Base-by-base conservation (phyloP, 2,797 vertebrate genomes). In the Limnodromus scolopaceus region DNA sequence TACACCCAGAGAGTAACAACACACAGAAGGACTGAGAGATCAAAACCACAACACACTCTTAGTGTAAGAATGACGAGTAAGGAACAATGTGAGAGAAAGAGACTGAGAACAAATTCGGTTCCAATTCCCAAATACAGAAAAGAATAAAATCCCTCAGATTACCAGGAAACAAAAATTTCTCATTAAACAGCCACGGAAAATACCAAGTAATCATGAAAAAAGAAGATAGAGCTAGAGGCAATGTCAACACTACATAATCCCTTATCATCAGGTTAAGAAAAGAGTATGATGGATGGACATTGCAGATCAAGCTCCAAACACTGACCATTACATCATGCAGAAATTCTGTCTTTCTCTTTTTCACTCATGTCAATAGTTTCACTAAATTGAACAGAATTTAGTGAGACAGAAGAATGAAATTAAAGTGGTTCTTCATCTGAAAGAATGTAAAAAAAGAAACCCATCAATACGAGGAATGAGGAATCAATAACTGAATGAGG, bases 181-280 rank as follows among this genome's bases (percentile, higher is more conserved):
- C 9, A 16, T 64, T 48, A 55, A 36, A 88, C 77, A 85, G 18
- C 1, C 4, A 53, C 1, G 4, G 28, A 60, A 80, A 85, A 71
- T 36, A 28, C 3, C 30, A 46, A 0, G 0, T 8, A 12, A 30
- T 22, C 18, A 28, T 12, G 17, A 24, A 20, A 72, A 89, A 78
- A 32, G 6, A 16, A 82, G 25, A 30, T 1, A 28, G 12, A 36
- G 16, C 36, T 25, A 87, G 61, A 83, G 12, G 18, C n/a, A 51
- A 48, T 9, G 20, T 23, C 48, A 82, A 16, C 34, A 45, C 13
- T 58, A 46, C 27, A 28, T 16, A 54, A 57, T 30, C 61, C 38
- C 13, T 58, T 54, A 49, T 3, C 36, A 53, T 64, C 46, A 65
- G 38, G 11, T 66, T 57, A 82, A 86, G 38, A 57, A 57, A 58